Base-by-base conservation (phyloP, 2,888 invertebrate species). In the Hirtodrosophila alboralis region DNA sequence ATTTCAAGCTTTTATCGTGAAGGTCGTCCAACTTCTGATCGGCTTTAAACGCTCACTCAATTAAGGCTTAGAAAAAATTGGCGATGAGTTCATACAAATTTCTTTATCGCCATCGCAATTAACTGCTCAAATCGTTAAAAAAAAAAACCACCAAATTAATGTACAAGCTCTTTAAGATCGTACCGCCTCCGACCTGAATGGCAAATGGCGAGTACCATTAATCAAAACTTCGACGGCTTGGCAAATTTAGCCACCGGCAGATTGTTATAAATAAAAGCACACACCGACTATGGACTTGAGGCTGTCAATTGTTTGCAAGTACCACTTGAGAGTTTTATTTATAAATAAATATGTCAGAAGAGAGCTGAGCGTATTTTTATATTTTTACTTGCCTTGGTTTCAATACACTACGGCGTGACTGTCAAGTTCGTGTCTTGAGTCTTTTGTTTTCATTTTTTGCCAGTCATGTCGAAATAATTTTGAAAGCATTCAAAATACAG, bases 1-100 rank as follows among this genome's bases (percentile, higher is more conserved):
- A 9, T 73, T 65, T 59, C 12, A n/a, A 1, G 2, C 4, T 23
- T 57, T 54, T 54, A n/a, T 70, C 54, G 63, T 74, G 85, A 87
- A 87, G 87, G 87, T 87, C 87, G 86, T 86, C 48, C 43, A 40
- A 62, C 60, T 48, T 59, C 68, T 74, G 54, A 65, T 65, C 67
- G 65, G 74, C 47, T 68, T 67, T 69, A 63, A 54, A 18, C 18
- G 18, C 18, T 18, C 18, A 5, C 18, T n/a, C 45, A 60, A 76
- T 60, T 71, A 68, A 36, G 41, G 60, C 52, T 65, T 71, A 71
- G 74, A 81, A 83, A 23, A 23, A 23, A 81, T 83, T 79, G 78
- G 40, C 80, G 83, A 83, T 83, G 83, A 81, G 71, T 83, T 83
- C 78, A 81, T 65, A 16, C 41, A 7, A 34, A 57, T 58, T 62